phyloP scores from a whole-genome alignment of 2,113 vertebrate species.

The Thermophis baileyi region DNA sequence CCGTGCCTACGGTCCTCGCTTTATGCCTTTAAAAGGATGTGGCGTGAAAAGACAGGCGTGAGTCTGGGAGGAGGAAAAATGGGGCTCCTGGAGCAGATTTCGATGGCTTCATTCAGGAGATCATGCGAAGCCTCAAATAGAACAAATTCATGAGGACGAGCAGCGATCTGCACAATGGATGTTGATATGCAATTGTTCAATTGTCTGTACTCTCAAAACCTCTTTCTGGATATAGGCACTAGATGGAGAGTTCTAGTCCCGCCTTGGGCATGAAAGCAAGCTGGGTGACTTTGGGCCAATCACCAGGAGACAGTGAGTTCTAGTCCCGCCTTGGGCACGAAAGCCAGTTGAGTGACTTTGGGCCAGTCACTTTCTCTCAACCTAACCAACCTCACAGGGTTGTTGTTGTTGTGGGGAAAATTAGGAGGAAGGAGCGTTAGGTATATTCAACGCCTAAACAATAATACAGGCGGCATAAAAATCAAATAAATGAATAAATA shows the following conservation, averaged over 20 bases:
- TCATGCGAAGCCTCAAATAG: no score
- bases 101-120: background rate
- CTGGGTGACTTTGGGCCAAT: no score
- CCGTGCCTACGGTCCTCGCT: conserved; percentile 53
- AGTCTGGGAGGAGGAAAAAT: background rate
- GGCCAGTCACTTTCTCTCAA: background rate
- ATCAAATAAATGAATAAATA: background rate
- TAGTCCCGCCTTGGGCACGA: accelerated
- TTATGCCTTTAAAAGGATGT: conserved; percentile 4
- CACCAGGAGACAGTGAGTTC: no score
- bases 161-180: no score
- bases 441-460: background rate
- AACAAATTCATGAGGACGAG: background rate
- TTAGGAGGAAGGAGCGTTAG: background rate
- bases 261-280: no score
- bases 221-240: background rate
- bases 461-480: background rate
- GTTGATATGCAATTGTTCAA: background rate
- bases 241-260: background rate
- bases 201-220: background rate
- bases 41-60: background rate
- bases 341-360: no score
- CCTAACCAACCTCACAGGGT: background rate
- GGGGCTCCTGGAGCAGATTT: background rate
- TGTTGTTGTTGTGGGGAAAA: background rate